Percentiles rank a stretch among this genome's conserved stretches.
Evolutionary conservation across 2,888 invertebrate species (phyloP).

Genomic region (Lymantria monacha): DNA sequence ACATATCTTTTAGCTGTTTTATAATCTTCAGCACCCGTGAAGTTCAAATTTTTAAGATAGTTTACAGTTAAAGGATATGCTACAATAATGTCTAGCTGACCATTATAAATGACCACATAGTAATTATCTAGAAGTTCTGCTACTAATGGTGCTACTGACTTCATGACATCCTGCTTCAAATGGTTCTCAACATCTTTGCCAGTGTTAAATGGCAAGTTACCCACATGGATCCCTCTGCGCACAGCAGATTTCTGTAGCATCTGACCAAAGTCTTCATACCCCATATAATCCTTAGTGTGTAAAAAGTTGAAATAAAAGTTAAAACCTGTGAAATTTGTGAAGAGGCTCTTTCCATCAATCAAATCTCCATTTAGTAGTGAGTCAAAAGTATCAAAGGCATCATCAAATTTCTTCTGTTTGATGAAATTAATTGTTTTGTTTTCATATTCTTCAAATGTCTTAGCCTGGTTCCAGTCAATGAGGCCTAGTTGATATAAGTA

Average conservation of each 20-base stretch:
- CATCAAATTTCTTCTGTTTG: constrained; percentile 82
- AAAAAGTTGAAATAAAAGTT: constrained; percentile 89
- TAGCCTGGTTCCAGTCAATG: constrained; percentile 84
- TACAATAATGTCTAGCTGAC: constrained; percentile 95
- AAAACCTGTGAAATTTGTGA: constrained; percentile 89
- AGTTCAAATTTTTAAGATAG: constrained; percentile 87
- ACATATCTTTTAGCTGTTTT: constrained; percentile 84
- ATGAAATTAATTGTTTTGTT: constrained; percentile 83
- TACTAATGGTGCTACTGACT: constrained; percentile 88
- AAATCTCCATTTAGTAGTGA: constrained; percentile 87
- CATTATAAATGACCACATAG: constrained; percentile 91
- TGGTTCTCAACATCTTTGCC: constrained; percentile 85
- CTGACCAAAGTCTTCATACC: constrained; percentile 77
- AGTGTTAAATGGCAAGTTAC: constrained; percentile 87
- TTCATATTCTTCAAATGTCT: constrained; percentile 84
- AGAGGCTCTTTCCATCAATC: constrained; percentile 81
- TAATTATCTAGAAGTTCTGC: constrained; percentile 86
- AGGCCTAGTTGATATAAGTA: constrained; percentile 91
- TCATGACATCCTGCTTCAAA: constrained; percentile 90
- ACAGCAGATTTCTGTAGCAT: constrained; percentile 85
- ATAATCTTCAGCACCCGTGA: constrained; percentile 85
- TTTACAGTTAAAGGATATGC: constrained; percentile 93
- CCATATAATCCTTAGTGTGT: constrained; percentile 80
- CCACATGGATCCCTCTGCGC: constrained; percentile 91
- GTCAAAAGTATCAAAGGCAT: constrained; percentile 89